phyloP scores from a whole-genome alignment of 2,113 vertebrate species.

The Gavia stellata region DNA sequence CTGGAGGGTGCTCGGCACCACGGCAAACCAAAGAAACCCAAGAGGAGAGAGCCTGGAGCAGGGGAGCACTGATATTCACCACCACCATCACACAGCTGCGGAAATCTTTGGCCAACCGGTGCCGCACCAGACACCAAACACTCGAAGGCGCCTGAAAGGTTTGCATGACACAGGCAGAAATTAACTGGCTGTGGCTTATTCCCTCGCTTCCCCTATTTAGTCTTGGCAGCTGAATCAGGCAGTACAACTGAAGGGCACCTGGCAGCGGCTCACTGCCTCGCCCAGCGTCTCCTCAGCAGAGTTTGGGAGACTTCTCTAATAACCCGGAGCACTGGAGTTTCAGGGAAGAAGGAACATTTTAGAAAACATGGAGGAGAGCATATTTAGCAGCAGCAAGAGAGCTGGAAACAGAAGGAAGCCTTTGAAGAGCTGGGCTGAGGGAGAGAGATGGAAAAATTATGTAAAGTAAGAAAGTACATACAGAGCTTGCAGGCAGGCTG shows the following conservation, averaged over 20 bases:
- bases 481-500: constrained; percentile 13
- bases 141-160: neutral
- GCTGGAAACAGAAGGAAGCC: constrained; percentile 29
- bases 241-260: neutral
- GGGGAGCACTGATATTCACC: fast-evolving
- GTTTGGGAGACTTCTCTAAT: neutral
- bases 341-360: neutral
- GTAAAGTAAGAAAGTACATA: neutral
- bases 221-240: neutral
- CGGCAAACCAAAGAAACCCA: neutral
- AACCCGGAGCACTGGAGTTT: neutral
- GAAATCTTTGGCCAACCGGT: fast-evolving
- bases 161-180: neutral
- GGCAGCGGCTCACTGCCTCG: neutral
- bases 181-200: neutral
- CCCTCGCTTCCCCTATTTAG: neutral
- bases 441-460: constrained; percentile 29
- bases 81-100: fast-evolving
- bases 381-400: neutral
- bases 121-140: neutral
- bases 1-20: neutral
- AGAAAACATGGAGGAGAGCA: neutral
- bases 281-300: neutral
- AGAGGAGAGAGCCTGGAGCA: neutral
- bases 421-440: constrained; percentile 39